Evolutionary conservation across 2,888 invertebrate species (phyloP).

Genomic region (Hemicrepidius hirtus): DNA sequence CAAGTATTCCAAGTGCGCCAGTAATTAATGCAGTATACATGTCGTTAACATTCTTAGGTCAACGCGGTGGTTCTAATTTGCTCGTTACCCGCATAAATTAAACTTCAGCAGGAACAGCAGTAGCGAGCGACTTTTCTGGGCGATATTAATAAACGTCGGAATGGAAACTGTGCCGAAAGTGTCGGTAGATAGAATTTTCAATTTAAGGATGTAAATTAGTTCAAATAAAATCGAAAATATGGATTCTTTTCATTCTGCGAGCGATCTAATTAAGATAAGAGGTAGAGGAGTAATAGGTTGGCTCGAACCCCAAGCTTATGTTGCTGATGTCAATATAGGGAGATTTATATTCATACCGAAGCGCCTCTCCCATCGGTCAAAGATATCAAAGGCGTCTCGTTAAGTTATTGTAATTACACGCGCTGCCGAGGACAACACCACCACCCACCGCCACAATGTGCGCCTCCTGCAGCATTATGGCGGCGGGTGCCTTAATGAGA

Average conservation of each 20-base stretch:
- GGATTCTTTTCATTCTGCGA: conserved; percentile 70
- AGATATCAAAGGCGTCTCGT: conserved; percentile 59
- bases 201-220: conserved; percentile 71
- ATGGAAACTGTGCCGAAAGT: conserved; percentile 47
- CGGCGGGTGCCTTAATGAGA: conserved; percentile 60
- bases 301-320: conserved; percentile 59
- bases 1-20: conserved; percentile 68
- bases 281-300: conserved; percentile 65
- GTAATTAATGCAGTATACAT: conserved; percentile 69
- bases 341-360: conserved; percentile 58
- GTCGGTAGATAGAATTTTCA: conserved; percentile 66
- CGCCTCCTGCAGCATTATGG: conserved; percentile 47
- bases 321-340: conserved; percentile 59
- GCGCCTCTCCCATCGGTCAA: conserved; percentile 58
- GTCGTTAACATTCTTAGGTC: conserved; percentile 70
- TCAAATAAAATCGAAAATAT: conserved; percentile 72
- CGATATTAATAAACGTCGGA: conserved; percentile 51
- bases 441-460: conserved; percentile 45
- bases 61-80: conserved; percentile 58
- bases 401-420: conserved; percentile 58
- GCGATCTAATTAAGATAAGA: conserved; percentile 72
- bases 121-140: conserved; percentile 40
- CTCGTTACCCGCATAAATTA: conserved; percentile 58
- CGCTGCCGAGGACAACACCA: conserved; percentile 50
- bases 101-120: conserved; percentile 34